Base-by-base conservation (phyloP, 1,140 invertebrate species). In the Danaus melanippus region DNA sequence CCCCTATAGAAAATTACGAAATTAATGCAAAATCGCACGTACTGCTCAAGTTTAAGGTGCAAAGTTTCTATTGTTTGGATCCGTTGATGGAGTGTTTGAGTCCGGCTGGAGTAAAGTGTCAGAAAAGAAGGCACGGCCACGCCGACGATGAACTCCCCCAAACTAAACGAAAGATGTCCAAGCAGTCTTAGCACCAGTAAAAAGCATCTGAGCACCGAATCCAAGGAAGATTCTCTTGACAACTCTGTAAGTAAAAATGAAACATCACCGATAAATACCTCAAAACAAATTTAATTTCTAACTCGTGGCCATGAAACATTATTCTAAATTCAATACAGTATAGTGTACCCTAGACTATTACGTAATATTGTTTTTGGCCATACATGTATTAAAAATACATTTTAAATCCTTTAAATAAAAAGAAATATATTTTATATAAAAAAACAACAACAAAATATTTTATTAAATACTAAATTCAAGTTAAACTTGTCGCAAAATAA, bases 191-290 rank as follows among this genome's bases (percentile, higher is more conserved):
- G 77, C 65, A 85, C 79, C 47, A 72, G 77, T 12, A 80, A 80
- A 54, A 81, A 82, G 63, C 70, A 71, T 11, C 65, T 86, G 1
- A 79, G 59, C 60, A 70, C 67, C 46, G 83, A 86, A 10, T 74
- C 67, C 1, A 84, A 83, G 46, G 83, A 86, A 48, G 80, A 86
- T 39, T 84, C 79, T 9, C 60, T 86, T 10, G 83, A 86, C 40
- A 86, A 79, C 50, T 86, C 80, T 11, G 82, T 86, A 57, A 79
- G 77, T 85, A 52, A 15, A 15, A 15, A 15, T 15, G 3, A 15
- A 15, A 15, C 15, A 15, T 1, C 15, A 15, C 15, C 15, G 15
- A 15, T 15, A 15, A 15, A 15, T 15, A 15, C 1, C 15, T 15
- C 1, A 3, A 15, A 15, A 15, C 15, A 15, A 15, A 15, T 1